Evolutionary conservation across 1,140 invertebrate species (phyloP).

Genomic region (Mamestra configurata): DNA sequence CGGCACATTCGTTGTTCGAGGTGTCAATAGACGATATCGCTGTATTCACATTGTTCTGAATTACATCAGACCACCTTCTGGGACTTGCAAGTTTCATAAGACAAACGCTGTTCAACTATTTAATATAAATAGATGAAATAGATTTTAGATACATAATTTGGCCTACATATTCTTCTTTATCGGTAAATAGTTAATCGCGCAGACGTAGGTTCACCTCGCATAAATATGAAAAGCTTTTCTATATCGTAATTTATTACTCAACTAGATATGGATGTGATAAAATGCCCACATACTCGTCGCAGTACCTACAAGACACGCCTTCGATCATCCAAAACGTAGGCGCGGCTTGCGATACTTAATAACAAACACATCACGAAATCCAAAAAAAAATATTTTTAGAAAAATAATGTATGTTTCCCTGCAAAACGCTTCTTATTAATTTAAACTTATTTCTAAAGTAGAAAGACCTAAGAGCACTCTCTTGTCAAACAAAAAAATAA

Average conservation of each 20-base stretch:
- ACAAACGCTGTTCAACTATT: neutral
- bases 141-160: neutral
- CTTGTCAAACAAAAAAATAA: neutral
- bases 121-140: neutral
- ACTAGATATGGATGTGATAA: constrained; percentile 30
- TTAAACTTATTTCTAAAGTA: neutral
- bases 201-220: neutral
- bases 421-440: neutral
- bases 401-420: too few relatives aligned
- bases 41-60: constrained; percentile 1
- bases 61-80: neutral
- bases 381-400: neutral
- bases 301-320: constrained; percentile 14
- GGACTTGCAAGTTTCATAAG: neutral
- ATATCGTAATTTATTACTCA: constrained; percentile 35
- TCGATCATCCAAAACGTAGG: neutral
- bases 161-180: neutral
- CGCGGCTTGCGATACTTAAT: neutral
- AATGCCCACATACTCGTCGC: constrained; percentile 2
- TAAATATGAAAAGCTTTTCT: constrained; percentile 20
- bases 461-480: neutral
- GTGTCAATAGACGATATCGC: constrained; percentile 7
- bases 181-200: constrained; percentile 1
- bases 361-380: neutral
- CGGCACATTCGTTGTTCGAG: neutral